Evolutionary conservation across 1,140 invertebrate genomes (phyloP).

Genomic region (Capitella teleta): DNA sequence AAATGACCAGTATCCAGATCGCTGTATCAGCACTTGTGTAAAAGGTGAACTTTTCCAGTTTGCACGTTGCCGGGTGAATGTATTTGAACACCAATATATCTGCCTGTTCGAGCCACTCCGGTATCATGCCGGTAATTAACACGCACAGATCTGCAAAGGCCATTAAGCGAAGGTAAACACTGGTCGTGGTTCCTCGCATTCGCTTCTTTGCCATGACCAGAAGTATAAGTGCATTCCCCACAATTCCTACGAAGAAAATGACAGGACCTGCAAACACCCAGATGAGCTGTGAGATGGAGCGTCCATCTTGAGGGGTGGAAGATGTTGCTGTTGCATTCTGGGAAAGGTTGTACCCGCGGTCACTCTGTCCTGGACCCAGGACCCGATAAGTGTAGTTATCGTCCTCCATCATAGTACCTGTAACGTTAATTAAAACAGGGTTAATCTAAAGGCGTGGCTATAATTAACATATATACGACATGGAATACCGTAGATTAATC

Average conservation of each 20-base stretch:
- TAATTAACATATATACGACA: too few relatives aligned
- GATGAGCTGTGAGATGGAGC: too few relatives aligned
- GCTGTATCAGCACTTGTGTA: constrained; percentile 12
- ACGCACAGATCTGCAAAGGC: constrained; percentile 14
- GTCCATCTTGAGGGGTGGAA: too few relatives aligned
- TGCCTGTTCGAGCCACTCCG: constrained; percentile 12
- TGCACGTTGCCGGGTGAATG: constrained; percentile 10
- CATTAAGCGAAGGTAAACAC: constrained; percentile 15
- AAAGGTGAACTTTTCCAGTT: constrained; percentile 13
- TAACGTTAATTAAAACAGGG: too few relatives aligned
- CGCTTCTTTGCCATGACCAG: constrained; percentile 7
- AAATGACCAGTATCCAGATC: constrained; percentile 18
- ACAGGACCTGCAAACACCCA: constrained; percentile 9
- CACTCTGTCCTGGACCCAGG: too few relatives aligned
- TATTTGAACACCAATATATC: constrained; percentile 1
- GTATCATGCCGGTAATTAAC: constrained; percentile 10
- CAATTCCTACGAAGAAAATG: constrained; percentile 11
- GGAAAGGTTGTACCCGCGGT: too few relatives aligned
- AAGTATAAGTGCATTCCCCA: constrained; percentile 10
- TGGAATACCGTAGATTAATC: too few relatives aligned
- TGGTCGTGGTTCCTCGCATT: constrained; percentile 10
- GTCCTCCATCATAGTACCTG: too few relatives aligned
- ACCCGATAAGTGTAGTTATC: too few relatives aligned
- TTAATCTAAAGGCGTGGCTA: too few relatives aligned
- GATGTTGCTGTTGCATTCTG: too few relatives aligned